phyloP scores from a whole-genome alignment of 2,888 invertebrate genomes.

The Caenorhabditis sinica region DNA sequence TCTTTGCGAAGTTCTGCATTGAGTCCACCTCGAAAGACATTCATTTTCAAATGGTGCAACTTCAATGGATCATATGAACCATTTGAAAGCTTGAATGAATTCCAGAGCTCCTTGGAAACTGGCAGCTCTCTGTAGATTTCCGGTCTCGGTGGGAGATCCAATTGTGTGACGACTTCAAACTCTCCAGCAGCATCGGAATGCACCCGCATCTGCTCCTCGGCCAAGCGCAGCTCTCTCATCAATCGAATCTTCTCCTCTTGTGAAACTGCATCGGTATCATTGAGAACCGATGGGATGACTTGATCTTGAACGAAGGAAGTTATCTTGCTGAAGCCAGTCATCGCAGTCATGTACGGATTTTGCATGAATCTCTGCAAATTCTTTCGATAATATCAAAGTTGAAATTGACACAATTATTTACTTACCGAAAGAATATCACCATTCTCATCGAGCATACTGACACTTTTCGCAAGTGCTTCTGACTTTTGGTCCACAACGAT shows the following conservation, averaged over 20 bases:
- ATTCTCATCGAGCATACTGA: slow-evolving; percentile 89
- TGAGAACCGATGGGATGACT: slow-evolving; percentile 79
- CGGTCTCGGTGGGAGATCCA: slow-evolving; percentile 88
- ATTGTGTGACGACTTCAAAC: slow-evolving; percentile 82
- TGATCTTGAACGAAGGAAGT: slow-evolving; percentile 89
- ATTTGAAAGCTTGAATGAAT: slow-evolving; percentile 89
- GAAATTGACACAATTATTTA: not conserved
- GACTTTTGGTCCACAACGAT: slow-evolving; percentile 87
- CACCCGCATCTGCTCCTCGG: slow-evolving; percentile 68
- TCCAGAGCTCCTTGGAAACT: slow-evolving; percentile 87
- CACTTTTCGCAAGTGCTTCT: slow-evolving; percentile 90
- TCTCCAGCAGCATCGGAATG: slow-evolving; percentile 79
- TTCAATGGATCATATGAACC: slow-evolving; percentile 89
- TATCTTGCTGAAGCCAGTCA: slow-evolving; percentile 92
- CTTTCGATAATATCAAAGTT: not conserved
- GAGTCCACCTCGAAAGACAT: slow-evolving; percentile 86
- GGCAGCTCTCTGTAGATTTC: slow-evolving; percentile 89
- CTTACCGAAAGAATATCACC: slow-evolving; percentile 84
- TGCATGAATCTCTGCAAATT: slow-evolving; percentile 85
- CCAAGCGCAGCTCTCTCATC: slow-evolving; percentile 85
- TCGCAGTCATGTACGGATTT: slow-evolving; percentile 90
- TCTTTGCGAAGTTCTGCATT: slow-evolving; percentile 87
- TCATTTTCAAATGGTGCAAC: slow-evolving; percentile 89
- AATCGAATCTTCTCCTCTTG: slow-evolving; percentile 83
- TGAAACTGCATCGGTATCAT: slow-evolving; percentile 82